Evolutionary conservation across 1,140 invertebrate species (phyloP).

Genomic region (Calliphora vicina): DNA sequence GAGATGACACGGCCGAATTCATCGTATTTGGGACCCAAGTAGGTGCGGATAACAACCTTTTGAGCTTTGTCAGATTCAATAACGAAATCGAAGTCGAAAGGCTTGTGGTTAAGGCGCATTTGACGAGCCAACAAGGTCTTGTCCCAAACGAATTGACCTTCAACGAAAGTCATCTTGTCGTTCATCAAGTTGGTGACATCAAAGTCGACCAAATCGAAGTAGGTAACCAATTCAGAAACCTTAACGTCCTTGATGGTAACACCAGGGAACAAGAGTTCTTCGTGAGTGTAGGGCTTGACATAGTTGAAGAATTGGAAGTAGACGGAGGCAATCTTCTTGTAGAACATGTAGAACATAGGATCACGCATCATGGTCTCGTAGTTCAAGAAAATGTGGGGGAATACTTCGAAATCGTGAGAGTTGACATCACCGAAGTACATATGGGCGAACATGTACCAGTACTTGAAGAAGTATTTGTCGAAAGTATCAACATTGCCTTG

Average conservation of each 20-base stretch:
- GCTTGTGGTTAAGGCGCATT: conserved; percentile 69
- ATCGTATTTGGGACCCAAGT: conserved; percentile 69
- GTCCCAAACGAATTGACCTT: conserved; percentile 28
- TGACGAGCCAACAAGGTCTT: conserved; percentile 64
- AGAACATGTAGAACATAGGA: conserved; percentile 66
- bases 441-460: conserved; percentile 64
- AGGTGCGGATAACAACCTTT: conserved; percentile 67
- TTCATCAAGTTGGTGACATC: conserved; percentile 67
- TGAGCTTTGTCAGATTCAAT: conserved; percentile 65
- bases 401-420: conserved; percentile 52
- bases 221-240: conserved; percentile 69
- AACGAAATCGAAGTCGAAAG: conserved; percentile 68
- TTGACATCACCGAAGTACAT: conserved; percentile 50
- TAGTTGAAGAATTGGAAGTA: conserved; percentile 49
- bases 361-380: conserved; percentile 69
- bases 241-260: conserved; percentile 69
- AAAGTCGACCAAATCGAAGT: conserved; percentile 70
- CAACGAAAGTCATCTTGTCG: conserved; percentile 46
- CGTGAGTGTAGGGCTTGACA: conserved; percentile 36
- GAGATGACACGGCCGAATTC: conserved; percentile 66
- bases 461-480: conserved; percentile 67
- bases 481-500: conserved; percentile 71
- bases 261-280: conserved; percentile 34
- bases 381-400: conserved; percentile 65
- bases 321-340: conserved; percentile 67